Conservation (phyloP, 2,113 vertebrate genomes). For the Dipodomys merriami region DNA sequence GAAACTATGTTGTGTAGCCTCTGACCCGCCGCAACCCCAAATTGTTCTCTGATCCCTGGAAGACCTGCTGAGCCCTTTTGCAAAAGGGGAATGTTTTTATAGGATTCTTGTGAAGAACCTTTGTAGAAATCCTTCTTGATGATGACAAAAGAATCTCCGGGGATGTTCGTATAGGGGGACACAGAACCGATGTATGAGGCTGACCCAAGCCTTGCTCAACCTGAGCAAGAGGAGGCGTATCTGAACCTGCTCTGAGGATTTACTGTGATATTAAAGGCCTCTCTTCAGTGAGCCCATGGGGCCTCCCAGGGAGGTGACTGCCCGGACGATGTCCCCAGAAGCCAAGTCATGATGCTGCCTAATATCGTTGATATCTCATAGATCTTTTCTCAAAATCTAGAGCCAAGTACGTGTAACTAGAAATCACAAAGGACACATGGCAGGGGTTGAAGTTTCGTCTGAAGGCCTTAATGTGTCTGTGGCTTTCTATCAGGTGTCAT, state of each 20-base stretch:
- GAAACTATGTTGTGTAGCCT: neutral
- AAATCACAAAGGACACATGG: neutral
- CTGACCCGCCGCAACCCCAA: neutral
- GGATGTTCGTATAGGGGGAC: neutral
- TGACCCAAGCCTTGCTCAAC: neutral
- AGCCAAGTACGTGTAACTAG: neutral
- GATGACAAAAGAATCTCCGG: neutral
- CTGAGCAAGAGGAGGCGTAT: neutral
- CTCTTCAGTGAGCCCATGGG: neutral
- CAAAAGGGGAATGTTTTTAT: neutral
- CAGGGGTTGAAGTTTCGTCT: neutral
- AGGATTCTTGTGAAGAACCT: neutral
- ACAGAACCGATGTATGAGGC: neutral
- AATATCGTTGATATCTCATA: accelerated
- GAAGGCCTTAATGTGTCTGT: neutral
- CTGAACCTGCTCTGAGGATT: neutral
- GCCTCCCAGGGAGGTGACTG: neutral
- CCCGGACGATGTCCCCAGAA: neutral
- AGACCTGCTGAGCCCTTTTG: neutral
- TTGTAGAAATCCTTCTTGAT: neutral
- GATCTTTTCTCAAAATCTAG: neutral
- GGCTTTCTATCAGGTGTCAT: neutral
- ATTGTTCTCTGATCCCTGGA: neutral
- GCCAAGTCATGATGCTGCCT: neutral
- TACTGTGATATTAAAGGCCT: neutral